Evolutionary conservation across 2,888 invertebrate species (phyloP), one percentile per base, ranked within the genome.

Genomic region (Sylvicola cinctus): DNA sequence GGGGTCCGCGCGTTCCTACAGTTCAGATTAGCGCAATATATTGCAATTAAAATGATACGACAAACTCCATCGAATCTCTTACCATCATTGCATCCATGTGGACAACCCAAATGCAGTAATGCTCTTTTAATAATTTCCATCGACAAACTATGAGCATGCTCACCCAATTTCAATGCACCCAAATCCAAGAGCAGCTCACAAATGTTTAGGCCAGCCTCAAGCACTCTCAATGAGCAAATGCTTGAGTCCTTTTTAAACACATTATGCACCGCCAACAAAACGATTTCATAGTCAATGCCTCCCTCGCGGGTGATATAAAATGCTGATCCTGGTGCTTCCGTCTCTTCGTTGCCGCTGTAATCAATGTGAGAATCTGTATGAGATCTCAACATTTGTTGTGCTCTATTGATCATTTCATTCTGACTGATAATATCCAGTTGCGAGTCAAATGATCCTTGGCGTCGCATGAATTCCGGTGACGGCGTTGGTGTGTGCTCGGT

Each of bases 291-390:
- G 54, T 93, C 87, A 37, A 98, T 75, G 49, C 91, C 84, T 0
- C 98, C 96, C 45, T 93, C 90, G 46, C 79, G 78, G 17, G 90
- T 93, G 38, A 96, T 93, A 50, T 93, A 98, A 51, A 79, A 74
- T 14, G 76, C 63, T 1, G 95, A 80, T 1, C 88, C 90, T 0
- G 84, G 74, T 1, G 85, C 87, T 58, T 90, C 88, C 2, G 79
- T 75, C 38, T 81, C 69, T 49, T 90, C 90, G 42, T 85, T 83
- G 2, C 76, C 73, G 0, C 76, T 70, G 49, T 88, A 88, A 4
- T 81, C 80, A 35, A 90, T 88, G 49, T 88, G 85, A 0, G 88
- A 85, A 51, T 91, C 90, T 0, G 90, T 90, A 49, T 85, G 84
- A 0, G 88, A 90, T 33, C 90, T 66, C 1, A 77, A 72, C 38